phyloP scores from a whole-genome alignment of 2,797 vertebrate species.

The Eutrigla gurnardus region DNA sequence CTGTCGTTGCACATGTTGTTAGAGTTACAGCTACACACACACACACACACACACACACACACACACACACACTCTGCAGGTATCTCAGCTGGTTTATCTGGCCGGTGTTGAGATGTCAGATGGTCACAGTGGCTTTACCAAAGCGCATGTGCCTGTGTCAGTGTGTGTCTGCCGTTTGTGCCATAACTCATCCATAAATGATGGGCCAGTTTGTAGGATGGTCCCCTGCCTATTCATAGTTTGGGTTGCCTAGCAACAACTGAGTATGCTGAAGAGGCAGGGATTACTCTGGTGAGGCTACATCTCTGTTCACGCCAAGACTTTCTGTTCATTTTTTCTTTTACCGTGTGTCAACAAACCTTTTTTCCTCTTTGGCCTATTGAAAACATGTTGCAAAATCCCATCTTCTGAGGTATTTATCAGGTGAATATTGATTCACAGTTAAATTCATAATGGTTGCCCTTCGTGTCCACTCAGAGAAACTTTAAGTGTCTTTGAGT shows the following conservation, averaged over 20 bases:
- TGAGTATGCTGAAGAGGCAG: conserved; percentile 60
- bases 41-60: conserved; percentile 24
- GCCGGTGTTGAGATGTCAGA: conserved; percentile 75
- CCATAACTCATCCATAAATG: conserved; percentile 78
- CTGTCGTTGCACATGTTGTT: conserved; percentile 65
- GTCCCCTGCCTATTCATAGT: conserved; percentile 79
- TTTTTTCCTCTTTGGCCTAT: conserved; percentile 4
- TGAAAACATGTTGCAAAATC: conserved; percentile 21
- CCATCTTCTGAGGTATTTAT: conserved; percentile 4
- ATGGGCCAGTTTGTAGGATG: conserved; percentile 64
- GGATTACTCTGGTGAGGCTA: conserved; percentile 63
- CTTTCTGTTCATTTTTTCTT: conserved; percentile 34
- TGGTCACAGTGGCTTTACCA: conserved; percentile 72
- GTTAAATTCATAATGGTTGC: background rate
- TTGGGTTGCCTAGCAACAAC: conserved; percentile 81
- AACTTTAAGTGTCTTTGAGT: background rate
- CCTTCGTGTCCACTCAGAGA: conserved; percentile 14
- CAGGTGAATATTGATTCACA: conserved; percentile 7
- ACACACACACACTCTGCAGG: conserved; percentile 53
- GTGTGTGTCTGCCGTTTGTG: conserved; percentile 57
- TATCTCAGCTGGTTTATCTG: conserved; percentile 71
- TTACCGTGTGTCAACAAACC: conserved; percentile 24
- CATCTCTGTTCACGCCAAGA: conserved; percentile 53
- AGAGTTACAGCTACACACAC: conserved; percentile 36
- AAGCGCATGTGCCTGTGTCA: conserved; percentile 50